Evolutionary conservation across 2,797 vertebrate genomes (phyloP).

Genomic region (Sciurus vulgaris): DNA sequence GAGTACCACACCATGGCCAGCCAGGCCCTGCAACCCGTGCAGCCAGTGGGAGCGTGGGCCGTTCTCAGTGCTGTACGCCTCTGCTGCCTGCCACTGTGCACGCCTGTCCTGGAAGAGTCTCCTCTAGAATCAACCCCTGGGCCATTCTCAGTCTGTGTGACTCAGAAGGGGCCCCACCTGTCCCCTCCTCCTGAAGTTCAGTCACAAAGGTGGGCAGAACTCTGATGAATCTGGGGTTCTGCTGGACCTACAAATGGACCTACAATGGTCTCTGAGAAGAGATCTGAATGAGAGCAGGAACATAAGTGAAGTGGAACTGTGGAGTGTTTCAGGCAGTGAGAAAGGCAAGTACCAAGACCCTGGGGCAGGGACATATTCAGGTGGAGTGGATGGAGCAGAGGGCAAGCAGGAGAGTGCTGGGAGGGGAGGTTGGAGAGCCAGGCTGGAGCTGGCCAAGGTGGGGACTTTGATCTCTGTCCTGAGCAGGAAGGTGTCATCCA

Average conservation of each 20-base stretch:
- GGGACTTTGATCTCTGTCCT: not conserved
- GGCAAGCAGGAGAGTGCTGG: too few species aligned
- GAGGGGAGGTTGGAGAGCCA: too few species aligned
- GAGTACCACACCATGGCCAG: too few species aligned
- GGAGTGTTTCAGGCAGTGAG: too few species aligned
- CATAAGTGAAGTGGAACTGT: too few species aligned
- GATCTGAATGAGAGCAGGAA: too few species aligned
- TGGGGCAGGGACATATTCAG: not conserved
- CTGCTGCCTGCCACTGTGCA: not conserved
- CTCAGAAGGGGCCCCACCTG: not conserved
- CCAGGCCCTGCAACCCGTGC: not conserved
- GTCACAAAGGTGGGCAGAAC: not conserved
- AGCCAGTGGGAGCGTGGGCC: rapidly evolving
- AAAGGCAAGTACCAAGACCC: not conserved
- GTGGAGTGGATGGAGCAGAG: not conserved
- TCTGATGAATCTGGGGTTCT: not conserved
- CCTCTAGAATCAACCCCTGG: not conserved
- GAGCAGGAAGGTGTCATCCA: not conserved
- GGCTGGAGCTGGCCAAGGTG: too few species aligned
- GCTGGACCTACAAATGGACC: not conserved
- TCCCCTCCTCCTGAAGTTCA: not conserved
- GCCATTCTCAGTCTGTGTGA: not conserved
- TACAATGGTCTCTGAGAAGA: not conserved
- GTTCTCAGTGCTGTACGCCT: not conserved
- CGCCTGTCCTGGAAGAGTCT: not conserved